Evolutionary conservation across 2,113 vertebrate species (phyloP).

Genomic region (Pipra filicauda): DNA sequence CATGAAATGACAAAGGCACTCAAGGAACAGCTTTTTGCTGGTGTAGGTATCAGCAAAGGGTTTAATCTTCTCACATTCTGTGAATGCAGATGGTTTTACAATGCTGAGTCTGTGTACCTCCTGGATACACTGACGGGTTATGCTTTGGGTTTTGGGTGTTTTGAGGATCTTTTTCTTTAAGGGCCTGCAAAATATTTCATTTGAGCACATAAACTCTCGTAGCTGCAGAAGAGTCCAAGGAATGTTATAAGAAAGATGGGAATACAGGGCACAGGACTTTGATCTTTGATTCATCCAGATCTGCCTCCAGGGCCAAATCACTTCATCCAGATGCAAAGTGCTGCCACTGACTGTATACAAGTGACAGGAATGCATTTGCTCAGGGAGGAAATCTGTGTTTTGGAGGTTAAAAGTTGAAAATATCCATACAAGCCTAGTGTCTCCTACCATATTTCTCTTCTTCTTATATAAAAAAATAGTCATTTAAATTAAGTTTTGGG

Average conservation of each 20-base stretch:
- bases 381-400: neutral
- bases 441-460: neutral
- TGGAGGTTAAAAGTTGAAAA: neutral
- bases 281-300: neutral
- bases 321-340: neutral
- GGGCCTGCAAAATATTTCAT: neutral
- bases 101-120: accelerated
- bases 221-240: neutral
- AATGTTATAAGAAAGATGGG: neutral
- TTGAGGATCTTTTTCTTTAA: neutral
- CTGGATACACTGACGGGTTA: neutral
- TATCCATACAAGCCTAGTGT: neutral
- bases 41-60: neutral
- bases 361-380: neutral
- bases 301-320: neutral
- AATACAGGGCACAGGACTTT: neutral
- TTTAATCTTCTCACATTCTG: neutral
- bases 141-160: neutral
- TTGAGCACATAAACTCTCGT: neutral
- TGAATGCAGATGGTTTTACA: neutral
- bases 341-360: neutral
- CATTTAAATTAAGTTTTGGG: neutral
- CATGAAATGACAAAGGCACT: neutral
- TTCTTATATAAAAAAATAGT: neutral
- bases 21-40: neutral